phyloP scores from a whole-genome alignment of 2,888 invertebrate species.

The Cistogaster globosa region DNA sequence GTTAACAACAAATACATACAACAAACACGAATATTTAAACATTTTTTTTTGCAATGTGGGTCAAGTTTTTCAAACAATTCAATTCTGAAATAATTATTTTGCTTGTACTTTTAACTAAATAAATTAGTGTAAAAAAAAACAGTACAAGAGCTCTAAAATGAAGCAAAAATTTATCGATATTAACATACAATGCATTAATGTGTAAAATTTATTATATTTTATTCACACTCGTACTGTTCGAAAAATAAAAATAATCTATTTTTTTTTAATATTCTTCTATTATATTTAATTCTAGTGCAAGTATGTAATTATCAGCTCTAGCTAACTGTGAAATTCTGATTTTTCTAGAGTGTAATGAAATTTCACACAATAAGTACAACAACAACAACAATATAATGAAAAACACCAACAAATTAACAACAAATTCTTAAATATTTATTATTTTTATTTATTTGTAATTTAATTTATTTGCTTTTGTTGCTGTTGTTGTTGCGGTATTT shows the following conservation, averaged over 20 bases:
- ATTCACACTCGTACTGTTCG: conserved; percentile 34
- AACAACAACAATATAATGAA: conserved; percentile 3
- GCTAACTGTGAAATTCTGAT: conserved; percentile 60
- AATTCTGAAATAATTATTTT: neutral
- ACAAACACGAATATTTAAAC: neutral
- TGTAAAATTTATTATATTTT: conserved; percentile 13
- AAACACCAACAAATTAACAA: neutral
- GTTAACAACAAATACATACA: neutral
- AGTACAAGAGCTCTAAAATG: no score
- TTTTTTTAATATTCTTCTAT: neutral
- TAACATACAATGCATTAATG: conserved; percentile 38
- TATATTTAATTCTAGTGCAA: neutral
- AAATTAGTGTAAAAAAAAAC: conserved; percentile 32
- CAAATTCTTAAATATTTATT: neutral
- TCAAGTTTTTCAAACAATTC: conserved; percentile 35
- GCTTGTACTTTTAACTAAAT: neutral
- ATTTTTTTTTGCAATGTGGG: conserved; percentile 6
- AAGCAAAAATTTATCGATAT: neutral
- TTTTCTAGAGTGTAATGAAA: conserved; percentile 56
- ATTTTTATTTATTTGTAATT: conserved; percentile 4
- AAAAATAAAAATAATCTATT: neutral
- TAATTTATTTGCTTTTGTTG: neutral
- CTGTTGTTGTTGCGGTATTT: conserved; percentile 38
- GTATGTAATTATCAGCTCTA: conserved; percentile 54
- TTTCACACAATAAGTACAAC: conserved; percentile 61